A percentile compares a stretch with the other conserved stretches of the same genome.
These are phyloP conservation scores for Ammodytes marinus DNA, from an alignment of 2,113 vertebrate genomes.

Conservation along the genomic window DNA sequence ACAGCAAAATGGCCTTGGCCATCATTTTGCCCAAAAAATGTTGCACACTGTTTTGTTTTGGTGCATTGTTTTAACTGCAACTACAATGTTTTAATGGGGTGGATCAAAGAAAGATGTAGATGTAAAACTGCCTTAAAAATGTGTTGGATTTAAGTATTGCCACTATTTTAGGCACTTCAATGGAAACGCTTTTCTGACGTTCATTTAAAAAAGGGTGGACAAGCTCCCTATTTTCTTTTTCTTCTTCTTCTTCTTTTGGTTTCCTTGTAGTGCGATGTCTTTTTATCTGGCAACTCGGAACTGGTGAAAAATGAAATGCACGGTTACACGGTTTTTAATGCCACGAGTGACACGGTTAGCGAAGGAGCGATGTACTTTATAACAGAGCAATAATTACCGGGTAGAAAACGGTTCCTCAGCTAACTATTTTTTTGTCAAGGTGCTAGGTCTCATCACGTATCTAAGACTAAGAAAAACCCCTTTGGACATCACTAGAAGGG, in stretches of 20 bases:
- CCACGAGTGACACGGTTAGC: slow-evolving; percentile 58
- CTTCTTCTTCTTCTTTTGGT: not conserved
- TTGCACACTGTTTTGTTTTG: slow-evolving; percentile 65
- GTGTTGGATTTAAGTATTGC: slow-evolving; percentile 66
- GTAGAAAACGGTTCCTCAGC: slow-evolving; percentile 68
- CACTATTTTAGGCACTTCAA: slow-evolving; percentile 69
- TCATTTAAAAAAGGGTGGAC: slow-evolving; percentile 42
- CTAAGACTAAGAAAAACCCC: slow-evolving; percentile 52
- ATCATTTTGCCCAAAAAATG: slow-evolving; percentile 74
- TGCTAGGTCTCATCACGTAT: slow-evolving; percentile 78
- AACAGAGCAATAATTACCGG: slow-evolving; percentile 88
- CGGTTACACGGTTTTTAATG: slow-evolving; percentile 51
- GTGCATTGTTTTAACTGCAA: slow-evolving; percentile 49
- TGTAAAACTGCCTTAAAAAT: slow-evolving; percentile 82
- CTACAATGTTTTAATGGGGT: slow-evolving; percentile 35
- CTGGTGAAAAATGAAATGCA: slow-evolving; percentile 55
- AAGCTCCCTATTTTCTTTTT: slow-evolving; percentile 21
- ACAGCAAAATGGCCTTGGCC: slow-evolving; percentile 62
- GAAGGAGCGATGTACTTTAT: slow-evolving; percentile 56
- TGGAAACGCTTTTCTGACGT: slow-evolving; percentile 60
- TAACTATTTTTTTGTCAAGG: slow-evolving; percentile 70
- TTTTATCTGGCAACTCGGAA: slow-evolving; percentile 69
- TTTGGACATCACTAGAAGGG: slow-evolving; percentile 52
- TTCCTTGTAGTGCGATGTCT: slow-evolving; percentile 50
- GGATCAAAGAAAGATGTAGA: slow-evolving; percentile 56